Percentiles rank a stretch among this genome's conserved stretches.
phyloP scores from a whole-genome alignment of 1,140 invertebrate species.

The Ganaspis sp. region DNA sequence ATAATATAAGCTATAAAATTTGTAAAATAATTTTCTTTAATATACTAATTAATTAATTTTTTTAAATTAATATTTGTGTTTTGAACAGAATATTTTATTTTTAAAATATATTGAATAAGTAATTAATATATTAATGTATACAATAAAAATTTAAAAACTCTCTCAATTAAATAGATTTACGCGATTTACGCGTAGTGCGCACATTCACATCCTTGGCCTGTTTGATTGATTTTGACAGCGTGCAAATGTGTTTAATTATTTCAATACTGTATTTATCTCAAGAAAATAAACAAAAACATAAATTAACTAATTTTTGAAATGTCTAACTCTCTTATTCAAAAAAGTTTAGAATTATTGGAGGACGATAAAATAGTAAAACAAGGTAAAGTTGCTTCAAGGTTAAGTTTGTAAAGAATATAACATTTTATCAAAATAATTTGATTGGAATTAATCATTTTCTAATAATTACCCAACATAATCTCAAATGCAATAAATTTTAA shows the following conservation, averaged over 20 bases:
- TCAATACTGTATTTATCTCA: neutral
- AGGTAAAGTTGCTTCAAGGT: conserved; percentile 46
- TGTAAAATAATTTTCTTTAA: too few relatives aligned
- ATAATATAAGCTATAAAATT: too few relatives aligned
- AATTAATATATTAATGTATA: too few relatives aligned
- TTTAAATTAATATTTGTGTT: too few relatives aligned
- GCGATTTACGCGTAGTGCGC: too few relatives aligned
- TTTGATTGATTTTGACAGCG: too few relatives aligned
- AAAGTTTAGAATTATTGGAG: conserved; percentile 66
- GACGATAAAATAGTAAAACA: conserved; percentile 52
- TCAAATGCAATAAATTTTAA: neutral
- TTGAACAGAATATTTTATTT: too few relatives aligned
- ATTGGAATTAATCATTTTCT: neutral
- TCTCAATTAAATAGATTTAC: too few relatives aligned
- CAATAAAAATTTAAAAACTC: too few relatives aligned
- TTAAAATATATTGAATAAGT: too few relatives aligned
- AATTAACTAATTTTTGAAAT: conserved; percentile 53
- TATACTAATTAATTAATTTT: too few relatives aligned
- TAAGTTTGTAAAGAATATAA: conserved; percentile 4
- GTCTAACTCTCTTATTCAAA: conserved; percentile 66
- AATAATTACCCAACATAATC: neutral
- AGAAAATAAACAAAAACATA: neutral
- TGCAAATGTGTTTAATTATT: neutral
- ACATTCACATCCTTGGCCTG: too few relatives aligned
- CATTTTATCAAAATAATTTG: conserved; percentile 21